Evolutionary conservation across 2,797 vertebrate genomes (phyloP).

Genomic region (Ctenochaetus hawaiiensis): DNA sequence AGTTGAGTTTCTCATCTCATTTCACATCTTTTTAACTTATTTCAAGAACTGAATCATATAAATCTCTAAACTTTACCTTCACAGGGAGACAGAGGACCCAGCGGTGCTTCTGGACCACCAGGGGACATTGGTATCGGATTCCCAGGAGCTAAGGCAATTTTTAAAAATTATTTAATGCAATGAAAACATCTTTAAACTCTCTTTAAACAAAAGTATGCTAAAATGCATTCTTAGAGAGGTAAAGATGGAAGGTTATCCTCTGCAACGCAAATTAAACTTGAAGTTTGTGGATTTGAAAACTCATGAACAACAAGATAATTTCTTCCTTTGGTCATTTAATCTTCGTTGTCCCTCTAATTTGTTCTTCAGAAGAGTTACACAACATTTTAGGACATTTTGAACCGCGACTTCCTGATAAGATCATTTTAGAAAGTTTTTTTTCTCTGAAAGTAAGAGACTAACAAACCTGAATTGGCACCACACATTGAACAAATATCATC

Average conservation of each 20-base stretch:
- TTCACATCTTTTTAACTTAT: neutral
- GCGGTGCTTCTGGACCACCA: slow-evolving; percentile 81
- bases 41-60: neutral
- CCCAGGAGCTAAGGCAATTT: slow-evolving; percentile 81
- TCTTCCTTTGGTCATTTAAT: neutral
- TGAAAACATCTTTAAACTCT: neutral
- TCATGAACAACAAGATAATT: neutral
- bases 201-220: neutral
- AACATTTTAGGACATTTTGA: neutral
- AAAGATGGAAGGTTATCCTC: too few relatives aligned
- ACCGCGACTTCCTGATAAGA: too few relatives aligned
- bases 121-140: slow-evolving; percentile 85
- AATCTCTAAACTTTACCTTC: slow-evolving; percentile 11
- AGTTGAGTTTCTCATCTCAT: neutral
- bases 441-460: neutral
- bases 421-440: neutral
- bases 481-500: accelerated
- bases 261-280: too few relatives aligned
- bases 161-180: too few relatives aligned
- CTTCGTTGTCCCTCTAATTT: neutral
- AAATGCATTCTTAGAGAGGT: neutral
- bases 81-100: slow-evolving; percentile 88
- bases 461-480: neutral
- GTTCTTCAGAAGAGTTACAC: too few relatives aligned
- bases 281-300: too few relatives aligned